Evolutionary conservation across 2,888 invertebrate genomes (phyloP).

Genomic region (Arenicola marina): DNA sequence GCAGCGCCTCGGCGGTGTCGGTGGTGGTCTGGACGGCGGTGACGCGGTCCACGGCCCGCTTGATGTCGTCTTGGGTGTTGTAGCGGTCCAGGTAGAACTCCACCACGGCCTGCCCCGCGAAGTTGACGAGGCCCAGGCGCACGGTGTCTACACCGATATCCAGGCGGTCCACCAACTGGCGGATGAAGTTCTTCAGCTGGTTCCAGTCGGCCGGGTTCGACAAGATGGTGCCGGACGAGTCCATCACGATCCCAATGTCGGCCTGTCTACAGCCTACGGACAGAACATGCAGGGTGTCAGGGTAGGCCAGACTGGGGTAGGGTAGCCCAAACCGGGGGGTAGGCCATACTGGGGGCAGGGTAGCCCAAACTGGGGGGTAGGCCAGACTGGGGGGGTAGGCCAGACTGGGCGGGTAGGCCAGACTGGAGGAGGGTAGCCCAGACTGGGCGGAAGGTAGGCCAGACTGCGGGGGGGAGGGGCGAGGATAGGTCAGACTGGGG

Average conservation of each 20-base stretch:
- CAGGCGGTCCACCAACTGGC: not conserved
- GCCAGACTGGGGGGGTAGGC: too few relatives aligned
- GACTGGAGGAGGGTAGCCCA: too few relatives aligned
- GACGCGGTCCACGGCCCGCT: not conserved
- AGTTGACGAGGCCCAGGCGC: not conserved
- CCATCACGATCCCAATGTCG: constrained; percentile 5
- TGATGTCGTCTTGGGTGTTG: not conserved
- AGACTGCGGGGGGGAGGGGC: too few relatives aligned
- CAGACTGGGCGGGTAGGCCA: too few relatives aligned
- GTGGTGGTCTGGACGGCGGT: not conserved
- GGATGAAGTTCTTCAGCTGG: not conserved
- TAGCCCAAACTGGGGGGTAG: too few relatives aligned
- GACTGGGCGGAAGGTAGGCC: too few relatives aligned
- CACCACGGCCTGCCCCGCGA: not conserved
- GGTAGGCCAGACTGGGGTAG: too few relatives aligned
- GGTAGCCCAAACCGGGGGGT: too few relatives aligned
- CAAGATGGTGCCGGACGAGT: constrained; percentile 3
- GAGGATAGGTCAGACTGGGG: too few relatives aligned
- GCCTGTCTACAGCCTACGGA: constrained; percentile 2
- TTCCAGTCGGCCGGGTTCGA: not conserved
- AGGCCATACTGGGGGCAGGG: too few relatives aligned
- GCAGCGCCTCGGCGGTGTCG: not conserved
- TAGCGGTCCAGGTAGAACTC: not conserved
- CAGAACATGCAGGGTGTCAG: too few relatives aligned
- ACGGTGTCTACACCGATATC: not conserved